Evolutionary conservation across 2,113 vertebrate genomes (phyloP).

Genomic region (Eublepharis macularius): DNA sequence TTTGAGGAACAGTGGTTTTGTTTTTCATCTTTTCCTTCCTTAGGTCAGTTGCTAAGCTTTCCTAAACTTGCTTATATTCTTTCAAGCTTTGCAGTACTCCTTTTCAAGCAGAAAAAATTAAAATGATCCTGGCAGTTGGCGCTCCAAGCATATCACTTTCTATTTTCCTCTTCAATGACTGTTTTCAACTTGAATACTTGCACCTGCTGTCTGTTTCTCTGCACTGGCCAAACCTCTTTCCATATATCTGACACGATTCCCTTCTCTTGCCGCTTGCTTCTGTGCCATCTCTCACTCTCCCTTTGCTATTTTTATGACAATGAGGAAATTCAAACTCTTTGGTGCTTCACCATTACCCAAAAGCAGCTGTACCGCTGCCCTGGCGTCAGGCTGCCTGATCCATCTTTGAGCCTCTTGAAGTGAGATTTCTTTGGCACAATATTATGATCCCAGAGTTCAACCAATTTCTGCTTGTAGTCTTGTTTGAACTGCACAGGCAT

Average conservation of each 20-base stretch:
- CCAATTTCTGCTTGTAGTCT: not conserved
- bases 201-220: rapidly evolving
- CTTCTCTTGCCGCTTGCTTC: not conserved
- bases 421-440: not conserved
- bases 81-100: not conserved
- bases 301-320: conserved; percentile 22
- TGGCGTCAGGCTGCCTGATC: not conserved
- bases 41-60: not conserved
- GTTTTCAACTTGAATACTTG: not conserved
- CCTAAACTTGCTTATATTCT: not conserved
- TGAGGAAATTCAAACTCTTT: conserved; percentile 8
- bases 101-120: conserved; percentile 12
- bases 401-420: rapidly evolving
- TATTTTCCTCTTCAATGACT: not conserved
- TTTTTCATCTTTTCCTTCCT: not conserved
- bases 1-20: not conserved
- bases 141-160: not conserved
- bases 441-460: not conserved
- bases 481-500: not conserved
- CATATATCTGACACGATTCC: not conserved
- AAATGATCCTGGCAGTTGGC: not conserved
- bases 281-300: conserved; percentile 5
- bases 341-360: conserved; percentile 17
- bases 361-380: not conserved
- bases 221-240: conserved; percentile 1